Evolutionary conservation across 2,888 invertebrate species (phyloP), one percentile per base, ranked within the genome.

Genomic region (Macrophya alboannulata): DNA sequence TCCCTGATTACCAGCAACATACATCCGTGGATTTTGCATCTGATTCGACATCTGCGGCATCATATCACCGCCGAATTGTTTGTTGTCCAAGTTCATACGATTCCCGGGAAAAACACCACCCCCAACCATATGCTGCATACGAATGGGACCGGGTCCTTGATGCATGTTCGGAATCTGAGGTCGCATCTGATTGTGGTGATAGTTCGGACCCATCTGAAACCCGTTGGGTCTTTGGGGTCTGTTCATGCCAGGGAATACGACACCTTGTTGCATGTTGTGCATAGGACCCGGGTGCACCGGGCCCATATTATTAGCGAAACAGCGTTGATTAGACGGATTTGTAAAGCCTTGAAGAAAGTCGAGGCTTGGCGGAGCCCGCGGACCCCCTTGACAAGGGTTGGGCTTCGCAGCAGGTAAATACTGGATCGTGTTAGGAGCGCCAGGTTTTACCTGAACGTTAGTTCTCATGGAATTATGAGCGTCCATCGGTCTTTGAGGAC

Each of bases 341-440:
- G 98, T 96, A 91, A 97, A 98, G 86, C 98, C 95, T 90, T 98
- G 98, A 85, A 98, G 94, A 94, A 98, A 98, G 91, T 98, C 98
- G 88, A 98, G 94, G 94, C 98, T 97, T 62, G 98, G 98, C 8
- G 98, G 98, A 10, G 97, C 97, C 74, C 98, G 95, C 0, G 97
- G 97, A 51, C 95, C 95, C 87, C 95, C 95, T 90, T 96, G 96
- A 12, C 96, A 95, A 90, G 96, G 96, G 92, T 98, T 98, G 17
- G 99, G 98, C 94, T 98, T 96, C 83, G 98, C 97, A 10, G 98
- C 98, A 37, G 99, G 99, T 94, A 99, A 96, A 95, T 99, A 99
- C 95, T 99, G 99, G 92, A 99, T 99, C 62, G 99, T 99, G 94
- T 99, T 99, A 0, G 99, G 99, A 17, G 99, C 98, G 93, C 98